phyloP scores from a whole-genome alignment of 1,140 invertebrate species.

The Drosophila navojoa region DNA sequence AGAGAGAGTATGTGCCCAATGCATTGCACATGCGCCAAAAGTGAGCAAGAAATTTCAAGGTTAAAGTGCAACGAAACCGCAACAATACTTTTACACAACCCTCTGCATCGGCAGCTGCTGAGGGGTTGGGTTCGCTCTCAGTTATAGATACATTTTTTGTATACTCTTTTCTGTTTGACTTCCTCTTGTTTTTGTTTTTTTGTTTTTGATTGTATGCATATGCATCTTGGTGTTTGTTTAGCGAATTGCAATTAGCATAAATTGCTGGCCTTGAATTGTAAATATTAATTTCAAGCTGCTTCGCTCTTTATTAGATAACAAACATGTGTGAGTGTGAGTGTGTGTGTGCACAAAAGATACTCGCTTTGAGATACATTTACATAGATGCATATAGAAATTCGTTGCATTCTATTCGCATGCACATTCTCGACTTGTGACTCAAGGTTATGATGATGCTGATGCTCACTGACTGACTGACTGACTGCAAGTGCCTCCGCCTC shows the following conservation, averaged over 20 bases:
- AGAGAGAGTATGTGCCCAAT: constrained; percentile 29
- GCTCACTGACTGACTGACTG: constrained; percentile 33
- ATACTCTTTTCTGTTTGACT: neutral
- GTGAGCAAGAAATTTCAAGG: constrained; percentile 74
- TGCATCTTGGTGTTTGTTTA: constrained; percentile 4
- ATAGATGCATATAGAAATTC: constrained; percentile 18
- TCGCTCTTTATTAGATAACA: constrained; percentile 61
- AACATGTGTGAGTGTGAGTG: too few relatives aligned
- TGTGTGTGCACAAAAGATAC: constrained; percentile 42
- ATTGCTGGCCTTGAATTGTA: constrained; percentile 61
- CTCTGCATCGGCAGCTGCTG: constrained; percentile 6
- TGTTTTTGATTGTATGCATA: neutral
- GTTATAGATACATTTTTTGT: constrained; percentile 18
- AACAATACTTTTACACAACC: constrained; percentile 57
- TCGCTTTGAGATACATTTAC: constrained; percentile 26
- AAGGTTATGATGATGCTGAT: constrained; percentile 67
- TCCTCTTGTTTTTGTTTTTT: too few relatives aligned
- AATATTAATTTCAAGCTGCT: constrained; percentile 62
- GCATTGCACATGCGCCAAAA: constrained; percentile 68
- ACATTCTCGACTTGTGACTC: constrained; percentile 79
- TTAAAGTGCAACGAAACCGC: constrained; percentile 83
- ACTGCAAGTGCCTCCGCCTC: constrained; percentile 6
- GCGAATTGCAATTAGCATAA: constrained; percentile 37
- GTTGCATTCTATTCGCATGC: constrained; percentile 74
- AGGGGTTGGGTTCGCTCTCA: neutral